Evolutionary conservation across 1,140 invertebrate genomes (phyloP).

Genomic region (Micrasema longulum): DNA sequence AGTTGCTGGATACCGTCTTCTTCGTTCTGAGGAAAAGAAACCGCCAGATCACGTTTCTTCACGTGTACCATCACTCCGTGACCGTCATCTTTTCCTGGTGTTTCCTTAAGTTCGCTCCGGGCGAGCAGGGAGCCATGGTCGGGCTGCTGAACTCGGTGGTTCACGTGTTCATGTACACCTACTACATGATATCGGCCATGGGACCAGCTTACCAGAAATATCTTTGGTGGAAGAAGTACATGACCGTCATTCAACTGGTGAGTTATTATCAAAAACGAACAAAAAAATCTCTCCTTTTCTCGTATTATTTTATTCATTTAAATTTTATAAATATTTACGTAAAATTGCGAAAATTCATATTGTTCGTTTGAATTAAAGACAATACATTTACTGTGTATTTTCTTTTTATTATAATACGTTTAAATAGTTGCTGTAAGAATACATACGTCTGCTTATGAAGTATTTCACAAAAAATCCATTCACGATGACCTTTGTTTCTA

Average conservation of each 20-base stretch:
- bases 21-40: conserved; percentile 86
- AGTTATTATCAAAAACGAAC: too few species aligned
- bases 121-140: conserved; percentile 71
- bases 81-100: conserved; percentile 74
- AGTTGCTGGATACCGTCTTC: conserved; percentile 81
- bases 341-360: too few species aligned
- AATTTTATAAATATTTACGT: too few species aligned
- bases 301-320: too few species aligned
- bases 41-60: conserved; percentile 81
- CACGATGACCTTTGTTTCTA: too few species aligned
- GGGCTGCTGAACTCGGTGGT: conserved; percentile 78
- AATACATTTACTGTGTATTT: too few species aligned
- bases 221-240: conserved; percentile 93
- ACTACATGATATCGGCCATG: conserved; percentile 85
- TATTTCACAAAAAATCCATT: too few species aligned
- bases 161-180: conserved; percentile 85
- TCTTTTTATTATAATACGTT: too few species aligned
- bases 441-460: too few species aligned
- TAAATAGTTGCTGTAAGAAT: too few species aligned
- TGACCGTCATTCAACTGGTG: conserved; percentile 87
- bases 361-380: too few species aligned
- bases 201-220: conserved; percentile 87
- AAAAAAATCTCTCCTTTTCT: too few species aligned
- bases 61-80: conserved; percentile 79
- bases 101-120: conserved; percentile 70